A percentile compares a stretch with the other conserved stretches of the same genome.
phyloP scores from a whole-genome alignment of 2,888 invertebrate genomes.

The Chloromyia formosa region DNA sequence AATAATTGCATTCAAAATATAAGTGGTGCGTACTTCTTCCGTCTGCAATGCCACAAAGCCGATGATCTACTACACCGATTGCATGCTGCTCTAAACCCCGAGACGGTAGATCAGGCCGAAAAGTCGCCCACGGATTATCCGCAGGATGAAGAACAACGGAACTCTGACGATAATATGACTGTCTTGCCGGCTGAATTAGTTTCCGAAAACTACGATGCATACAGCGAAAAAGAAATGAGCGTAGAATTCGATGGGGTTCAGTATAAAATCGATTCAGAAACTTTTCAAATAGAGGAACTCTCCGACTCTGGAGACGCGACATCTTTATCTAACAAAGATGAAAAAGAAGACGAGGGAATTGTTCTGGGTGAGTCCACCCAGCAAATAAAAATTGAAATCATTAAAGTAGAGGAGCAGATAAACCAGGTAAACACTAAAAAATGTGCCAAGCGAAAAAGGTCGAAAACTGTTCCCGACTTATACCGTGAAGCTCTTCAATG shows the following conservation, averaged over 20 bases:
- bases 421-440: background rate
- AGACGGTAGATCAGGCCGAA: background rate
- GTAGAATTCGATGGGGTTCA: conserved; percentile 42
- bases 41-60: conserved; percentile 45
- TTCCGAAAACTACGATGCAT: conserved; percentile 7
- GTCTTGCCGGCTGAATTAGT: background rate
- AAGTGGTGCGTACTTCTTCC: conserved; percentile 46
- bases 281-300: background rate
- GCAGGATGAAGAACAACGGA: background rate
- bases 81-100: background rate
- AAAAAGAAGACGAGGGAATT: conserved; percentile 20
- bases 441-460: background rate
- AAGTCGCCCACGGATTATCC: background rate
- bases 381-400: conserved; percentile 18
- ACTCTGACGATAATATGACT: background rate
- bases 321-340: background rate
- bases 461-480: background rate
- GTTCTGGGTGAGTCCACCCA: background rate
- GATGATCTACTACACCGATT: conserved; percentile 40
- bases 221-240: conserved; percentile 39
- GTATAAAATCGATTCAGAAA: conserved; percentile 38
- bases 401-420: background rate
- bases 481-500: background rate
- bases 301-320: background rate
- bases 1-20: conserved; percentile 46